Percentiles rank a stretch among this genome's conserved stretches.
Evolutionary conservation across 1,140 invertebrate species (phyloP).

Genomic region (Vollenhovia emeryi): DNA sequence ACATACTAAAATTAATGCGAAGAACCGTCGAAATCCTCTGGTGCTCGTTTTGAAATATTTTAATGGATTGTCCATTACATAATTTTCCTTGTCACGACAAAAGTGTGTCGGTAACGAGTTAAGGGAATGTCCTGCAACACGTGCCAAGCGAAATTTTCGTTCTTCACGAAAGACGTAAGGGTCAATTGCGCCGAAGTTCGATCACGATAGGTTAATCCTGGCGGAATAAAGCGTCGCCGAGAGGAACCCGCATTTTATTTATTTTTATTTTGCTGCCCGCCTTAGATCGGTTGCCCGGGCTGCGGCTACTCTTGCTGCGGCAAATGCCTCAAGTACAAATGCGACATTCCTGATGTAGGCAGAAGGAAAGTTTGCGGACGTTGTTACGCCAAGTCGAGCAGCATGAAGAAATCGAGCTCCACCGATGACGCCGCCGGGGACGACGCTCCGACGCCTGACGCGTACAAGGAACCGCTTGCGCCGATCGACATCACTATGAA

Average conservation of each 20-base stretch:
- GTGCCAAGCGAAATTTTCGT: constrained; percentile 79
- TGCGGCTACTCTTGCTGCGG: constrained; percentile 83
- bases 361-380: constrained; percentile 80
- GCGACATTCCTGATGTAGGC: constrained; percentile 73
- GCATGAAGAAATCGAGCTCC: constrained; percentile 61
- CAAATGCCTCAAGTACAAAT: constrained; percentile 83
- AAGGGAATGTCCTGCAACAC: constrained; percentile 80
- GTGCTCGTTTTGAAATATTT: neutral
- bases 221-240: neutral
- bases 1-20: neutral
- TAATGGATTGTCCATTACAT: neutral
- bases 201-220: constrained; percentile 59
- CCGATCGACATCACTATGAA: constrained; percentile 80
- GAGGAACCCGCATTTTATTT: neutral
- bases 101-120: neutral
- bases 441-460: constrained; percentile 12
- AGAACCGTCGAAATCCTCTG: neutral
- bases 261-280: constrained; percentile 35
- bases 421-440: neutral
- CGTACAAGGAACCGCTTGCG: constrained; percentile 61
- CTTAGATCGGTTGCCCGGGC: constrained; percentile 81
- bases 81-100: constrained; percentile 16
- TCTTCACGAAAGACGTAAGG: constrained; percentile 80
- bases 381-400: constrained; percentile 77
- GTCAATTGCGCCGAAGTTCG: neutral